Evolutionary conservation across 2,888 invertebrate genomes (phyloP).

Genomic region (Brachyptera putata): DNA sequence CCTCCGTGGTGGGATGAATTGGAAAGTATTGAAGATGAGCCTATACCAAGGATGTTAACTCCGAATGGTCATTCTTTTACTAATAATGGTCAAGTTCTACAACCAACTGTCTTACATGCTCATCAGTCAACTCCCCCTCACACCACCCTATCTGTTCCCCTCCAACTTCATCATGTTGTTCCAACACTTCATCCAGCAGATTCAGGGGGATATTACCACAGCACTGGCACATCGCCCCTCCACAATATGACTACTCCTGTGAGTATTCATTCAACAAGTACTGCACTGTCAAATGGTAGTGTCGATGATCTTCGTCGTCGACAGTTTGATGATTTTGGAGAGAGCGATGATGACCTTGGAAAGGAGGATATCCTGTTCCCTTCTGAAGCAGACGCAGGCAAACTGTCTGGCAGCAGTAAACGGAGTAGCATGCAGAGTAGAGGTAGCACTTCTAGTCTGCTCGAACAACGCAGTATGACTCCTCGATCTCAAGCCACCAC

Average conservation of each 20-base stretch:
- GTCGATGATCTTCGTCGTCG: constrained; percentile 48
- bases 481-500: constrained; percentile 58
- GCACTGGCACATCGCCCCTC: constrained; percentile 58
- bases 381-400: constrained; percentile 70
- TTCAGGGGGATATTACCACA: constrained; percentile 49
- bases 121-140: constrained; percentile 30
- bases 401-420: constrained; percentile 76
- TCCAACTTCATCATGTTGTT: constrained; percentile 43
- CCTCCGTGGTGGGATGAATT: constrained; percentile 98
- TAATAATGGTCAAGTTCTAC: constrained; percentile 22
- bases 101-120: constrained; percentile 25
- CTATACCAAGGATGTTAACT: constrained; percentile 39
- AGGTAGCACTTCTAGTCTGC: constrained; percentile 82
- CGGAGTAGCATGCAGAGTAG: constrained; percentile 88
- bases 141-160: constrained; percentile 30
- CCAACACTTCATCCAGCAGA: constrained; percentile 41
- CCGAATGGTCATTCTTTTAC: constrained; percentile 26
- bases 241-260: constrained; percentile 48
- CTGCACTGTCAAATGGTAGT: constrained; percentile 60
- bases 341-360: constrained; percentile 86
- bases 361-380: constrained; percentile 82
- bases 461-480: constrained; percentile 76
- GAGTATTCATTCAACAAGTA: constrained; percentile 44
- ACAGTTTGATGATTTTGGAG: constrained; percentile 71
- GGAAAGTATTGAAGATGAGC: constrained; percentile 56